Conservation (phyloP, 2,888 invertebrate species). For the Podabrus alpinus region DNA sequence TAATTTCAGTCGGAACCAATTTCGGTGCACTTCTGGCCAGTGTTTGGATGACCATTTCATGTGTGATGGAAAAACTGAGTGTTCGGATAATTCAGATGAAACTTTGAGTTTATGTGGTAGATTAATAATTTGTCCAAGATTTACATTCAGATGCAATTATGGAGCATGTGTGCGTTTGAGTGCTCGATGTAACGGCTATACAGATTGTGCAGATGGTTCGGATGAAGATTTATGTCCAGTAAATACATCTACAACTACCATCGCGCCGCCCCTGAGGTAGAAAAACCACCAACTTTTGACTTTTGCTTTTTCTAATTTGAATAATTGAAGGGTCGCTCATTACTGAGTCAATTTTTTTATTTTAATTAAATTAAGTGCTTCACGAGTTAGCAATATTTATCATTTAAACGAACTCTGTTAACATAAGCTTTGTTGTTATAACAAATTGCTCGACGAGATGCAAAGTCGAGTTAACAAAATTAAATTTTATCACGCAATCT, state of each 20-base stretch:
- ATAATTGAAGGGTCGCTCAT: not conserved
- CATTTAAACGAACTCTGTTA: not conserved
- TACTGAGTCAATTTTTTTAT: not conserved
- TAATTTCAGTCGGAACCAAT: not conserved
- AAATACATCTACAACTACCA: not conserved
- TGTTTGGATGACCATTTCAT: conserved; percentile 50
- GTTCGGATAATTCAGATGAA: conserved; percentile 56
- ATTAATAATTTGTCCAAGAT: conserved; percentile 39
- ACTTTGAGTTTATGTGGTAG: conserved; percentile 34
- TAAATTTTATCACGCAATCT: not conserved
- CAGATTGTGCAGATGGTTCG: conserved; percentile 59
- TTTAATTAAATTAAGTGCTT: not conserved
- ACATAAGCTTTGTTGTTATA: not conserved
- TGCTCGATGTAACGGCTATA: conserved; percentile 59
- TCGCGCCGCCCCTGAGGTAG: not conserved
- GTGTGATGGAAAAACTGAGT: conserved; percentile 55
- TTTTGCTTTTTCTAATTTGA: not conserved
- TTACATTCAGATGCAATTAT: conserved; percentile 43
- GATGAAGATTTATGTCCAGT: conserved; percentile 50
- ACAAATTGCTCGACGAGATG: not conserved
- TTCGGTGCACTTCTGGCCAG: conserved; percentile 44
- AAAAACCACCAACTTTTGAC: not conserved
- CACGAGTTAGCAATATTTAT: not conserved
- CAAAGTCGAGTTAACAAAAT: not conserved
- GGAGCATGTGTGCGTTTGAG: conserved; percentile 52